Base-by-base conservation (phyloP, 2,113 vertebrate species). In the Cavia porcellus region DNA sequence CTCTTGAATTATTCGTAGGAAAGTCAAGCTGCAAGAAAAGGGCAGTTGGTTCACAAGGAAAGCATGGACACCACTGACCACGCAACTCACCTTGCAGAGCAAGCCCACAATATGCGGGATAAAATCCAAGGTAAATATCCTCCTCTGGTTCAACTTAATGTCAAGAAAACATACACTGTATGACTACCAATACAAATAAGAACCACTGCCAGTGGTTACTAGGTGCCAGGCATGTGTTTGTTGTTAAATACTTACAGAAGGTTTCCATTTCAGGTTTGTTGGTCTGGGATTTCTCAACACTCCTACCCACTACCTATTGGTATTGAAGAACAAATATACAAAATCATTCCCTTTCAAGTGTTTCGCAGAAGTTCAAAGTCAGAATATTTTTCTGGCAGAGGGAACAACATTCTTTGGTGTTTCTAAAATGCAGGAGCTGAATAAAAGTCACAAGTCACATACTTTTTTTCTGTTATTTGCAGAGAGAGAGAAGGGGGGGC, bases 71-170 rank as follows among this genome's bases (percentile, higher is more conserved):
- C 98, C 75, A 95, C 99, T 38, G 98, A 79, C 28, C 98, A 98
- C 24, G 99, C 99, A 47, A 98, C 99, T 75, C 98, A 99, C 89
- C 99, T 99, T 96, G 98, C 95, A 88, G 98, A 98, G 88, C 98
- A 99, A 94, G 98, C 99, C 96, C 97, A 96, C 13, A 94, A 98
- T 17, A 99, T 99, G 96, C 99, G 98, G 83, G 97, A 98, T 30
- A 98, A 98, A 85, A 99, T 99, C 77, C 99, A 99, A 99, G 99
- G 99, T 99, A 99, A 98, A 97, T 13, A 82, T 88, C 92, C 59
- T 68, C 86, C 83, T 86, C 79, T 97, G 83, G 25, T 94, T 96
- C 94, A 93, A 72, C 42, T 97, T 85, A 66, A 35, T 83, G 82
- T 92, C 89, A 96, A 95, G 57, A 74, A 95, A 30, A 72, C 86